These are phyloP conservation scores for Rhea pennata DNA, from an alignment of 2,113 vertebrate species.

Conservation along the genomic window DNA sequence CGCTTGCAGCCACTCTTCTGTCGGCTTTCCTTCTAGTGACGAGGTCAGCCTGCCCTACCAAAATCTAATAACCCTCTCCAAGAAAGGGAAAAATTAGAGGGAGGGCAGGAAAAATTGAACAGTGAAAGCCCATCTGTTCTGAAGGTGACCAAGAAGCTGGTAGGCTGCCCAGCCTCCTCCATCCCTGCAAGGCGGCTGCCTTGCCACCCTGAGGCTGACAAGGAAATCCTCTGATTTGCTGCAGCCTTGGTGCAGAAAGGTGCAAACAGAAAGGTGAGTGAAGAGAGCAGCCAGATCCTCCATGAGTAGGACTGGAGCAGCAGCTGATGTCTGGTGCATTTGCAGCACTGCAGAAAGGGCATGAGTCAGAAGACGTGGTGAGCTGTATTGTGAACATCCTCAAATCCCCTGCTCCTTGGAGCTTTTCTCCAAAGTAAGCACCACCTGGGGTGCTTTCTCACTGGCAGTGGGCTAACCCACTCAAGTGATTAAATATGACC, in stretches of 20 bases:
- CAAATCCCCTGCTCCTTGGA: neutral
- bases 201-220: neutral
- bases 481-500: neutral
- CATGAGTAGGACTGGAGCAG: neutral
- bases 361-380: fast-evolving
- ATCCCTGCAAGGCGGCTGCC: no score
- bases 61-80: neutral
- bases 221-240: neutral
- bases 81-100: neutral
- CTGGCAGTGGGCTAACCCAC: neutral
- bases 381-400: neutral
- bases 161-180: neutral
- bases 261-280: neutral
- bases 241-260: neutral
- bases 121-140: neutral
- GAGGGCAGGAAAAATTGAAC: neutral
- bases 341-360: neutral
- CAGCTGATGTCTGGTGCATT: neutral
- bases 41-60: neutral
- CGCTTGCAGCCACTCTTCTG: neutral
- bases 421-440: fast-evolving
- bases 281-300: neutral
- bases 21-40: neutral
- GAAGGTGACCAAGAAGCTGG: neutral
- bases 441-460: neutral